Base-by-base conservation (phyloP, 2,888 invertebrate genomes). In the Meghimatium bilineatum region DNA sequence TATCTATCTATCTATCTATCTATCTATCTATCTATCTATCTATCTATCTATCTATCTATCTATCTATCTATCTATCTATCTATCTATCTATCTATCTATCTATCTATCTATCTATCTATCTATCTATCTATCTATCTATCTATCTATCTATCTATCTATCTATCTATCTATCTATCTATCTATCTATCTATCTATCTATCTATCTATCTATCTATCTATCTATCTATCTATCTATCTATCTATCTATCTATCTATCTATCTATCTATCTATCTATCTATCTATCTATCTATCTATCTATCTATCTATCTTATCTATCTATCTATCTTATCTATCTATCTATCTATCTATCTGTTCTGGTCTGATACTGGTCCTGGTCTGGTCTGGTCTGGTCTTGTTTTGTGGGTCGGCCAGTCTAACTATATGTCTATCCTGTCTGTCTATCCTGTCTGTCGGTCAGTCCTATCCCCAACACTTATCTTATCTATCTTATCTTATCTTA, bases 1-100 rank as follows among this genome's bases (percentile, higher is more conserved):
- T 66, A 66, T 66, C 66, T 66, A 66, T 66, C 66, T 66, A 66
- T 66, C 66, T 66, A 66, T 66, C 66, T 66, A 66, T 66, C 66
- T 66, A 66, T 66, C 66, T 66, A 29, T 66, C 66, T 66, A 66
- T 66, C 66, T 66, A 66, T 66, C 66, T 66, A 66, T 66, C 66
- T 66, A 66, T 66, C 66, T 66, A 66, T 66, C 66, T 66, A 66
- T 66, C 66, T 66, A 66, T 66, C 66, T 66, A 66, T 66, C 66
- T 66, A 66, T 66, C 66, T 66, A 66, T 66, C 66, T 66, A 66
- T 66, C 66, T 66, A 66, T 66, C 66, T n/a, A 32, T 66, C n/a
- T 32, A 66, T 66, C 66, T 66, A n/a, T 66, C 66, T 66, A n/a
- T 66, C 66, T 66, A n/a, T 66, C 66, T 66, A n/a, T 66, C 66